Conservation (phyloP, 2,888 invertebrate species). For the Bhutanitis thaidina region DNA sequence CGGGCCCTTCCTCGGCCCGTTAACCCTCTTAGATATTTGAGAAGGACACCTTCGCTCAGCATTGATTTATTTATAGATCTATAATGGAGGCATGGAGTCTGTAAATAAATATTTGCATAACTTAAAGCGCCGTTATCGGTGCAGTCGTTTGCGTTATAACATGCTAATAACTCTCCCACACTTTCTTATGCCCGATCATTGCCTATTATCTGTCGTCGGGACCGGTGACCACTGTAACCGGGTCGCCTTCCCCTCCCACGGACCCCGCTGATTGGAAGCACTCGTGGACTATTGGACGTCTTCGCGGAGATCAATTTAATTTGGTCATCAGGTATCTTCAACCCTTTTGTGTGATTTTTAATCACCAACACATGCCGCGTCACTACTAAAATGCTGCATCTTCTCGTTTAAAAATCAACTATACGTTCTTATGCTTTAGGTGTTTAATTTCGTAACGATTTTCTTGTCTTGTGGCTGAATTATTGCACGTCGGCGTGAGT, state of each 20-base stretch:
- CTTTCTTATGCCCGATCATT: conserved; percentile 16
- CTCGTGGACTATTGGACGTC: not conserved
- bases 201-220: conserved; percentile 16
- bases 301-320: not conserved
- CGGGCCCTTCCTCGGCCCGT: no score
- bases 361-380: conserved; percentile 19
- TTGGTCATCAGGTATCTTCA: conserved; percentile 8
- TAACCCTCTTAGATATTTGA: no score
- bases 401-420: conserved; percentile 7
- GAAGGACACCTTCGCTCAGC: no score
- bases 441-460: not conserved
- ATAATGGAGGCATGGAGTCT: no score
- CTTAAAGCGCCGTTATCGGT: not conserved
- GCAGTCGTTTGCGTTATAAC: not conserved
- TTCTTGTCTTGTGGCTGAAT: conserved; percentile 20
- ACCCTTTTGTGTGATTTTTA: conserved; percentile 25
- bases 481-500: conserved; percentile 21
- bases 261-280: not conserved
- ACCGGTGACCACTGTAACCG: not conserved
- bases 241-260: not conserved
- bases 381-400: conserved; percentile 1
- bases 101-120: no score
- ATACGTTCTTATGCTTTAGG: conserved; percentile 11
- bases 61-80: no score
- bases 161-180: conserved; percentile 17